These are phyloP conservation scores for Gallinago nigripennis DNA, from an alignment of 2,797 vertebrate genomes.

Conservation along the genomic window DNA sequence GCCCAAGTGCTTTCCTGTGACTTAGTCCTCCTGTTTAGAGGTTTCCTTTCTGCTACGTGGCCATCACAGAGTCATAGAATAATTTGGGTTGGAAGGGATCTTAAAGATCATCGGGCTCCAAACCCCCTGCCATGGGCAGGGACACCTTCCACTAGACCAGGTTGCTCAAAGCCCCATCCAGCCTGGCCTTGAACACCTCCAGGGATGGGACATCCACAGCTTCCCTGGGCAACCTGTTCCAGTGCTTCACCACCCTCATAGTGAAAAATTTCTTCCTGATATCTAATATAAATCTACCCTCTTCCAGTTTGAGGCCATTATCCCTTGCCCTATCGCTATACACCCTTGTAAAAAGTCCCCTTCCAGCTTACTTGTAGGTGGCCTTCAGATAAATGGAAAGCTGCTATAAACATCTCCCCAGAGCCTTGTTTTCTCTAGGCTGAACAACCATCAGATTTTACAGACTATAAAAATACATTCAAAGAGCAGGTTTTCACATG, in stretches of 20 bases:
- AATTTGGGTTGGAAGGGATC: not conserved
- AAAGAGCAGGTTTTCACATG: not conserved
- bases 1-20: fast-evolving
- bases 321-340: not conserved
- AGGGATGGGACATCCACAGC: not conserved
- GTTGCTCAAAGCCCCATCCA: not conserved
- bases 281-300: not conserved
- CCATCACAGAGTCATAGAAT: not conserved
- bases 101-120: not conserved
- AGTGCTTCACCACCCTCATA: not conserved
- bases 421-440: not conserved
- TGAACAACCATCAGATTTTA: not conserved
- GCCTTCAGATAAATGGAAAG: not conserved
- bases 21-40: not conserved
- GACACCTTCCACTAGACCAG: not conserved
- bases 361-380: not conserved
- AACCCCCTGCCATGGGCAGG: not conserved
- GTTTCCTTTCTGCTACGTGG: not conserved
- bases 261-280: not conserved
- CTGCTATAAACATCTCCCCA: not conserved
- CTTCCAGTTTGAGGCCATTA: not conserved
- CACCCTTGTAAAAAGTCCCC: not conserved
- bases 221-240: not conserved
- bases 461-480: not conserved
- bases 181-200: not conserved